These are phyloP conservation scores for Callipepla squamata DNA, from an alignment of 2,113 vertebrate species.

Conservation along the genomic window DNA sequence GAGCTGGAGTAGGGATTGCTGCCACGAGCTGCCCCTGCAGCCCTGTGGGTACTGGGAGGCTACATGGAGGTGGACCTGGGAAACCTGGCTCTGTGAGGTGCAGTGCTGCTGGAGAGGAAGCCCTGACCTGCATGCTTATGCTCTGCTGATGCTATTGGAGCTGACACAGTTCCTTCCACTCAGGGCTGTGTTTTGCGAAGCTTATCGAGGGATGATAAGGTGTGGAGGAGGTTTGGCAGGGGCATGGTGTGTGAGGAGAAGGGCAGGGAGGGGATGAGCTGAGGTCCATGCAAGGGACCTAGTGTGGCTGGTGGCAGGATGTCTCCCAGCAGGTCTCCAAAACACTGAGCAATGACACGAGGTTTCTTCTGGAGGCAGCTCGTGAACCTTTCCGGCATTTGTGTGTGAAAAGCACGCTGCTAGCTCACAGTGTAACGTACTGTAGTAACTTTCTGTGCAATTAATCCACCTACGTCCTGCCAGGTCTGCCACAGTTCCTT, in stretches of 20 bases:
- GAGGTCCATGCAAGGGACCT: background rate
- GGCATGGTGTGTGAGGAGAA: background rate
- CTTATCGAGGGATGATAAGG: background rate
- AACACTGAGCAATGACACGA: background rate
- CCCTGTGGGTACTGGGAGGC: too few relatives aligned
- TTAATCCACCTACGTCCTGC: constrained; percentile 29
- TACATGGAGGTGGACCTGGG: too few relatives aligned
- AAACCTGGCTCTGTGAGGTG: background rate
- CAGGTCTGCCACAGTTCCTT: background rate
- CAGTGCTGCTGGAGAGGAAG: background rate
- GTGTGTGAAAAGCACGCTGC: background rate
- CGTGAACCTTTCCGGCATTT: background rate
- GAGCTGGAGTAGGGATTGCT: too few relatives aligned
- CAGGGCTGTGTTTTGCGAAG: background rate
- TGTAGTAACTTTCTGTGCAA: constrained; percentile 24
- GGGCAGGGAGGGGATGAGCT: background rate
- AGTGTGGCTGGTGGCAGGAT: background rate
- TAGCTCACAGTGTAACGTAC: background rate
- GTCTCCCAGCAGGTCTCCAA: background rate
- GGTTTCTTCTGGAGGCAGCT: background rate
- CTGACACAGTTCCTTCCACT: background rate
- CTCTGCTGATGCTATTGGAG: background rate
- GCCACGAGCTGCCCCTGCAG: too few relatives aligned
- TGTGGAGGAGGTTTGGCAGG: background rate
- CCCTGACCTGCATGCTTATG: background rate